phyloP scores from a whole-genome alignment of 2,113 vertebrate genomes.

The Chaetops frenatus region DNA sequence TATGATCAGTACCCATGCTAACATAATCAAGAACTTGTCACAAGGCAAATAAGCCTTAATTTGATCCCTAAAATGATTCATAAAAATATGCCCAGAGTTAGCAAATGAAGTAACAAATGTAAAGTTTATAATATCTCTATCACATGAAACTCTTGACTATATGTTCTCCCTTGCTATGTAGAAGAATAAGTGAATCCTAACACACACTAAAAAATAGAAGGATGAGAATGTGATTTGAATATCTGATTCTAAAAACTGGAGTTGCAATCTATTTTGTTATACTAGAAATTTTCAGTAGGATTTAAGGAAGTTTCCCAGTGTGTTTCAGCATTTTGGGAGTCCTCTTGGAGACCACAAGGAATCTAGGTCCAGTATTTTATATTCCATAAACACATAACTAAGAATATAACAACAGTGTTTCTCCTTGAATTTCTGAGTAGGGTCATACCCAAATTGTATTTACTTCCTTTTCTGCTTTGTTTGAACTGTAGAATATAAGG shows the following conservation, averaged over 20 bases:
- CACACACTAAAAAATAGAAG: not conserved
- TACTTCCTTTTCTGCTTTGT: not conserved
- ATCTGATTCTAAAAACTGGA: not conserved
- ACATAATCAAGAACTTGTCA: not conserved
- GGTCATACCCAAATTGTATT: not conserved
- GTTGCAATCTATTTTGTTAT: not conserved
- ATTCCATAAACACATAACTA: not conserved
- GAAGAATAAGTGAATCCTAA: not conserved
- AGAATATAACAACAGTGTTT: not conserved
- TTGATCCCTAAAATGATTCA: not conserved
- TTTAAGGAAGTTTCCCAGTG: not conserved
- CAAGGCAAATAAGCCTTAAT: not conserved
- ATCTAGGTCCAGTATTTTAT: not conserved
- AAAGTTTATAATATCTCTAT: not conserved
- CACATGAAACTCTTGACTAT: not conserved
- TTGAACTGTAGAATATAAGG: not conserved
- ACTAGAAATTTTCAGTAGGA: not conserved
- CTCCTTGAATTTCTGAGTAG: not conserved
- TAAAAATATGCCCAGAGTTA: not conserved
- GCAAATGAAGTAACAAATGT: not conserved
- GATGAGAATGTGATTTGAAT: not conserved
- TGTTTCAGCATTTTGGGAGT: not conserved
- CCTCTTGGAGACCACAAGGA: not conserved
- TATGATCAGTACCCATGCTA: not conserved
- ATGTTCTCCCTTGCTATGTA: not conserved